These are phyloP conservation scores for Acanthurus tractus DNA, from an alignment of 2,797 vertebrate genomes.

Conservation along the genomic window DNA sequence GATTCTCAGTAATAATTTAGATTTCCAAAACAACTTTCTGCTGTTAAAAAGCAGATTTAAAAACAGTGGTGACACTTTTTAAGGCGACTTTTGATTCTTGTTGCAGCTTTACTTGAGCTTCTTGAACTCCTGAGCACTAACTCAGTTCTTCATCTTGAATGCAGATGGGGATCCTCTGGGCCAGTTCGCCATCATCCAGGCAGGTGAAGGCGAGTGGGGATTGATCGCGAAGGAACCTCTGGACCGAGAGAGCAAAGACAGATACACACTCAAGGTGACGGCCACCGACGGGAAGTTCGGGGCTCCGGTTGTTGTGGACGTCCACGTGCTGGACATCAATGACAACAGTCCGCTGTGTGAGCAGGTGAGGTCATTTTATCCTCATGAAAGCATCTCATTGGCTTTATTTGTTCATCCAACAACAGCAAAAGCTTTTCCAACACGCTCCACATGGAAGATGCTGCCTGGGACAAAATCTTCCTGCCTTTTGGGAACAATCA, in stretches of 20 bases:
- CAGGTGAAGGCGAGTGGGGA: constrained; percentile 89
- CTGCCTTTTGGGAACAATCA: neutral
- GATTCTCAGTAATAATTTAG: too few relatives aligned
- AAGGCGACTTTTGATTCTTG: too few relatives aligned
- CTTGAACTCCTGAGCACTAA: neutral
- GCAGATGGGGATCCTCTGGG: constrained; percentile 93
- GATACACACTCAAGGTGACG: constrained; percentile 89
- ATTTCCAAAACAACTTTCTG: too few relatives aligned
- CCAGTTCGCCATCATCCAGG: constrained; percentile 91
- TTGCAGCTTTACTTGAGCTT: too few relatives aligned
- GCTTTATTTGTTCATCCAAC: neutral
- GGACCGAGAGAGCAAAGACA: constrained; percentile 91
- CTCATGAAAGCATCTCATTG: neutral
- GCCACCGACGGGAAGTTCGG: constrained; percentile 96
- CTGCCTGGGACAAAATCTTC: neutral
- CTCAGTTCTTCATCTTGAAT: neutral
- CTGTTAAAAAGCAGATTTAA: too few relatives aligned
- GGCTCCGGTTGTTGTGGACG: constrained; percentile 87
- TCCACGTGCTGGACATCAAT: constrained; percentile 95
- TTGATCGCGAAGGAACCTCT: constrained; percentile 90
- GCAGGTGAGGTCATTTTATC: constrained; percentile 85
- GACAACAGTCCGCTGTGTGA: constrained; percentile 96
- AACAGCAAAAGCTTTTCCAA: neutral
- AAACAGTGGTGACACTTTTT: too few relatives aligned
- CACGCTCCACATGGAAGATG: neutral